Evolutionary conservation across 2,113 vertebrate species (phyloP).

Genomic region (Muscicapa adusta): DNA sequence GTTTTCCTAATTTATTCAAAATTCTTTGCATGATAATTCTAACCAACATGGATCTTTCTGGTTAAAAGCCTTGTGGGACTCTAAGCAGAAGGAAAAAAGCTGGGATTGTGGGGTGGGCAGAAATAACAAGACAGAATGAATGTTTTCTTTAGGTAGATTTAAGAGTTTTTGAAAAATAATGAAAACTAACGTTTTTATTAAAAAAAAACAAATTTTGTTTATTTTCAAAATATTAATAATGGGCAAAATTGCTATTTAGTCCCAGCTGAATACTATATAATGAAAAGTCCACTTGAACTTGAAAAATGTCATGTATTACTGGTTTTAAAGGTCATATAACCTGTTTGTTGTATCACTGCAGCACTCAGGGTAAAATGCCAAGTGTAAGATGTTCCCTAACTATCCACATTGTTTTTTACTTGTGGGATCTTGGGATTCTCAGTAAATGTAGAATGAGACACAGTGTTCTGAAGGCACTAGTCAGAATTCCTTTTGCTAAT

Average conservation of each 20-base stretch:
- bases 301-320: not conserved
- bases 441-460: not conserved
- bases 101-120: not conserved
- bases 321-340: not conserved
- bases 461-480: not conserved
- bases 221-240: not conserved
- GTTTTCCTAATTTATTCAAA: not conserved
- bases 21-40: not conserved
- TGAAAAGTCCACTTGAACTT: not conserved
- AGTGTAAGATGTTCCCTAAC: not conserved
- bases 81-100: not conserved
- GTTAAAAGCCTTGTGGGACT: not conserved
- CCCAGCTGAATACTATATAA: not conserved
- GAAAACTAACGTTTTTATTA: not conserved
- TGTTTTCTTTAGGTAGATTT: not conserved
- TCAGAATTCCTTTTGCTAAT: not conserved
- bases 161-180: not conserved
- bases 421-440: not conserved
- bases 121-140: not conserved
- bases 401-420: not conserved
- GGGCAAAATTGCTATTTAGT: not conserved
- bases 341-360: not conserved
- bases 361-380: not conserved
- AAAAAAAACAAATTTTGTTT: not conserved
- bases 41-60: not conserved